phyloP scores from a whole-genome alignment of 2,888 invertebrate genomes.

The Lissocephala sabroskyi region DNA sequence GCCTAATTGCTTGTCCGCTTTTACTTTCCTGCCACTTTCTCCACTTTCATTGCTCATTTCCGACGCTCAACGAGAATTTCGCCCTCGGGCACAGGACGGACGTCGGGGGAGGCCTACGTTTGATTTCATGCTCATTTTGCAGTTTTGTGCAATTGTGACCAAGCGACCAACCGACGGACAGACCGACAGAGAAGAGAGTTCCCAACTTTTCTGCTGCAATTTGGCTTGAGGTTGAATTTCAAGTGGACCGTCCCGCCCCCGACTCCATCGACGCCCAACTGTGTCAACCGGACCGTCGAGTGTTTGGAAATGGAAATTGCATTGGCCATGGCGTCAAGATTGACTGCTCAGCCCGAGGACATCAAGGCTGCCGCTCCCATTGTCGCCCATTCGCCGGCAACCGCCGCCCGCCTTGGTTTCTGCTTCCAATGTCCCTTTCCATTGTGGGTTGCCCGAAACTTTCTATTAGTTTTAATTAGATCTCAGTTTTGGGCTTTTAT shows the following conservation, averaged over 20 bases:
- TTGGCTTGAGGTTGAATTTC: slow-evolving; percentile 23
- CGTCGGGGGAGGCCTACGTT: neutral
- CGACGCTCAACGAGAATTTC: slow-evolving; percentile 1
- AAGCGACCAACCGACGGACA: no score
- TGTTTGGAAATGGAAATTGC: slow-evolving; percentile 32
- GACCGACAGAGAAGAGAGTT: no score
- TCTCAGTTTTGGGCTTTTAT: no score
- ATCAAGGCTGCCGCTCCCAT: no score
- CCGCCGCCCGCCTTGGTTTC: no score
- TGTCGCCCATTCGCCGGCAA: no score
- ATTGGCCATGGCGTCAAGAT: slow-evolving; percentile 22
- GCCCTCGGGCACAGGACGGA: neutral
- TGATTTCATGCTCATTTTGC: slow-evolving; percentile 28
- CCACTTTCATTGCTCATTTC: slow-evolving; percentile 33
- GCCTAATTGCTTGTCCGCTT: no score
- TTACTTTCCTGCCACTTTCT: slow-evolving; percentile 27
- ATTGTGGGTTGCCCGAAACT: slow-evolving; percentile 29
- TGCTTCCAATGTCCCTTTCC: no score
- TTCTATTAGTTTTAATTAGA: slow-evolving; percentile 61
- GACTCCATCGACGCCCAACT: no score
- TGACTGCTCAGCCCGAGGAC: slow-evolving; percentile 34
- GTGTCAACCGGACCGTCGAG: no score
- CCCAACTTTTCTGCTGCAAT: slow-evolving; percentile 34
- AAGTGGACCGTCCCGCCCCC: slow-evolving; percentile 25
- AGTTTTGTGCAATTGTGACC: slow-evolving; percentile 42